Base-by-base conservation (phyloP, 2,888 invertebrate genomes). In the Phytoseiulus persimilis region DNA sequence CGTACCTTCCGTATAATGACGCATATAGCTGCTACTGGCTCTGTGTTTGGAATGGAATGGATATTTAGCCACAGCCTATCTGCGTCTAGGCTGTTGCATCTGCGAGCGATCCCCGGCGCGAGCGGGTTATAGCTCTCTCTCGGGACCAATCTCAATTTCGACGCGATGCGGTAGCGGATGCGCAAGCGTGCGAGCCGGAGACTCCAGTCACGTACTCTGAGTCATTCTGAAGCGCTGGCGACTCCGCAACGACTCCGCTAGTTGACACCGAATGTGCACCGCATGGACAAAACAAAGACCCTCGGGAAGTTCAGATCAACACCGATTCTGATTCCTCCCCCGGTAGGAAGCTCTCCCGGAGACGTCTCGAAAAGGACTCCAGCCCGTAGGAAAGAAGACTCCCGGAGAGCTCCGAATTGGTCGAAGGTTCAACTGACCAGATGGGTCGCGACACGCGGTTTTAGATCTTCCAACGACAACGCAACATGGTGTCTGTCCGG, bases 91-190 rank as follows among this genome's bases (percentile, higher is more conserved):
- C 65, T 65, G 65, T 65, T 65, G 65, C 65, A 65, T 65, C 65
- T 28, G 18, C 65, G 65, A 6, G 65, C 65, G 65, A 65, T 39
- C 39, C 39, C 39, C 3, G 39, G 9, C 3, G 65, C 65, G 65
- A 1, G 65, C 18, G 65, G 65, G 28, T 23, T 65, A 28, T 65
- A 23, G 11, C 28, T 65, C 65, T 65, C 65, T 65, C 65, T 23
- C 65, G 65, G 65, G 65, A 65, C 65, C 65, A 65, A 65, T 65
- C 65, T 65, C 65, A 65, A 65, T 65, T 65, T 65, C 65, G 65
- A 65, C 65, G 65, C 65, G 65, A 65, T 65, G 65, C 65, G 65
- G 65, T 65, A 65, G 65, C 65, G 65, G 39, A 9, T 39, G 39
- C 5, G 65, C 65, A 28, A 65, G 23, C 65, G 65, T 14, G 23